Evolutionary conservation across 2,113 vertebrate genomes (phyloP).

Genomic region (Sylvilagus bachmani): DNA sequence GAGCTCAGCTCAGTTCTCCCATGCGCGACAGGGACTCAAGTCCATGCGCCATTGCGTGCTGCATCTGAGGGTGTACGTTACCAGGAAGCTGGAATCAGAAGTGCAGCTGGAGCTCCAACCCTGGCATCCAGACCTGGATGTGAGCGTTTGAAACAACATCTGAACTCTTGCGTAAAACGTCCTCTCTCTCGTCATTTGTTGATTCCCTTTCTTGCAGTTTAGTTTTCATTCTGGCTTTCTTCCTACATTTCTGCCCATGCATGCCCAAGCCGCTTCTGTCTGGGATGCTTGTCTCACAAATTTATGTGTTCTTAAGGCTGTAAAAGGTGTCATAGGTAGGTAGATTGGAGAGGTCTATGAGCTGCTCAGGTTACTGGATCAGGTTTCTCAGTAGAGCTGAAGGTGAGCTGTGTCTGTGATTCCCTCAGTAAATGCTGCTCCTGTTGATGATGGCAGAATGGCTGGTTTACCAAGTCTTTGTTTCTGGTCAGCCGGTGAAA

Average conservation of each 20-base stretch:
- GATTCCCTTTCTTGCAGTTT: neutral
- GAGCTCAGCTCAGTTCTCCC: no score
- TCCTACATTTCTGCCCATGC: neutral
- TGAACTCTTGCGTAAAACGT: no score
- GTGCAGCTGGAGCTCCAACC: no score
- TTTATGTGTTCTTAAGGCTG: neutral
- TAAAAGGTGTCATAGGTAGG: neutral
- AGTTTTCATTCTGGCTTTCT: slow-evolving; percentile 40
- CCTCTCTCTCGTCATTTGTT: neutral
- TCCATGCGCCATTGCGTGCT: no score
- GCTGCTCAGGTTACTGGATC: neutral
- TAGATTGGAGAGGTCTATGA: neutral
- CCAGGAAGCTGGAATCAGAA: no score
- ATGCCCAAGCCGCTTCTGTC: neutral
- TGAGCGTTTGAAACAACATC: no score
- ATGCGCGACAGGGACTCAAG: no score
- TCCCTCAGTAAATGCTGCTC: neutral
- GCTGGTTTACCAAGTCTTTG: neutral
- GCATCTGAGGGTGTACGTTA: no score
- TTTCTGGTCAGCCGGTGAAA: slow-evolving; percentile 6
- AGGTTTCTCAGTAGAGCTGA: neutral
- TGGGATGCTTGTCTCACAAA: neutral
- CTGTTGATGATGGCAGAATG: neutral
- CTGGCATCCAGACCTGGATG: no score
- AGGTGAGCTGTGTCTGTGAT: neutral